Conservation (phyloP, 2,113 vertebrate genomes). For the Petrocephalus microphthalmus region DNA sequence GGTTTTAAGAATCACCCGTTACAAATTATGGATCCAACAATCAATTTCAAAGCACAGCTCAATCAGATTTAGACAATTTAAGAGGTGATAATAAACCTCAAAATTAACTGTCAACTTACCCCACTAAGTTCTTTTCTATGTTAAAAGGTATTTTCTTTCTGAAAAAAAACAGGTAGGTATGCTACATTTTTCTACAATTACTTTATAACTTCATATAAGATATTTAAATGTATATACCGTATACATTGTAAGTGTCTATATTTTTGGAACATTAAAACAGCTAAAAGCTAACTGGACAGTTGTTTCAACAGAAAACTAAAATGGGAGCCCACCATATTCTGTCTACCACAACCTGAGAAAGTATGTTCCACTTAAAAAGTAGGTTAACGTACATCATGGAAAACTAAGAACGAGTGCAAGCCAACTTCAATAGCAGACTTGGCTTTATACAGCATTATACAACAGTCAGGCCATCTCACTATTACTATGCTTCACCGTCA, state of each 20-base stretch:
- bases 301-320: background rate
- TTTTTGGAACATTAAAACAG: background rate
- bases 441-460: background rate
- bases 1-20: constrained; percentile 11
- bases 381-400: background rate
- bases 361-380: background rate
- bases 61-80: constrained; percentile 20
- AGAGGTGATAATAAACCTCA: constrained; percentile 46
- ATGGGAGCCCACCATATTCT: background rate
- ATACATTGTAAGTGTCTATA: background rate
- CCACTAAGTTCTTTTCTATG: constrained; percentile 67
- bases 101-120: constrained; percentile 64
- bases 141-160: constrained; percentile 75
- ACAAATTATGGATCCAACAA: constrained; percentile 39
- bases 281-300: background rate
- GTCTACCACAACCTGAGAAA: background rate
- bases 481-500: background rate
- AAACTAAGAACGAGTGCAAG: background rate
- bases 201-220: background rate
- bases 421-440: background rate
- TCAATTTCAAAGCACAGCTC: constrained; percentile 23
- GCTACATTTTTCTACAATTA: constrained; percentile 48
- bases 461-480: background rate
- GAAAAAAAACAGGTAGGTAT: constrained; percentile 68
- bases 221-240: background rate